A percentile compares a stretch with the other conserved stretches of the same genome.
These are phyloP conservation scores for Epinephelus coioides DNA, from an alignment of 2,797 vertebrate species.

Conservation along the genomic window DNA sequence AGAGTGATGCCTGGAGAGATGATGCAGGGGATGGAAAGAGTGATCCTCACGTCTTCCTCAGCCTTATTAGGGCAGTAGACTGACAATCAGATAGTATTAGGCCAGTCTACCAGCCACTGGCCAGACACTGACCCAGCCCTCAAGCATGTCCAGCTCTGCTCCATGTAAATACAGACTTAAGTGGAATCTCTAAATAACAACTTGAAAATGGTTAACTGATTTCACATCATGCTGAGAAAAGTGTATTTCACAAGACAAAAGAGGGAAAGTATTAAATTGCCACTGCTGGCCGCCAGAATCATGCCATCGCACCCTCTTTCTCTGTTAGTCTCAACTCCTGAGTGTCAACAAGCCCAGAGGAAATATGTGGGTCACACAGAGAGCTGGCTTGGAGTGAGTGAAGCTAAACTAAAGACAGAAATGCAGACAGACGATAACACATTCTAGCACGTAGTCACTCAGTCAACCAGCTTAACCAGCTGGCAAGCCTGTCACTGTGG, in stretches of 20 bases:
- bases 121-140: slow-evolving; percentile 64
- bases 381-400: slow-evolving; percentile 30
- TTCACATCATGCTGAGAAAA: not conserved
- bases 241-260: not conserved
- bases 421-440: slow-evolving; percentile 49
- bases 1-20: slow-evolving; percentile 58
- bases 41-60: slow-evolving; percentile 62
- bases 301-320: slow-evolving; percentile 22
- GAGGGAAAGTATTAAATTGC: slow-evolving; percentile 28
- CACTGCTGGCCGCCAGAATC: slow-evolving; percentile 16
- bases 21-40: slow-evolving; percentile 64
- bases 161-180: slow-evolving; percentile 24
- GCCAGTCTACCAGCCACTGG: slow-evolving; percentile 52
- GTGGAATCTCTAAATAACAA: slow-evolving; percentile 33
- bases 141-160: slow-evolving; percentile 48
- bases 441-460: slow-evolving; percentile 51
- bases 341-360: slow-evolving; percentile 39
- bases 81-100: slow-evolving; percentile 72
- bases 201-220: slow-evolving; percentile 12
- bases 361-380: slow-evolving; percentile 69
- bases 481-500: slow-evolving; percentile 50
- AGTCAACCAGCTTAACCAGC: slow-evolving; percentile 64
- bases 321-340: slow-evolving; percentile 31
- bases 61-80: slow-evolving; percentile 61
- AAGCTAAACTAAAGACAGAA: slow-evolving; percentile 45